phyloP scores from a whole-genome alignment of 2,113 vertebrate species.

The Plecturocebus donacophilus region DNA sequence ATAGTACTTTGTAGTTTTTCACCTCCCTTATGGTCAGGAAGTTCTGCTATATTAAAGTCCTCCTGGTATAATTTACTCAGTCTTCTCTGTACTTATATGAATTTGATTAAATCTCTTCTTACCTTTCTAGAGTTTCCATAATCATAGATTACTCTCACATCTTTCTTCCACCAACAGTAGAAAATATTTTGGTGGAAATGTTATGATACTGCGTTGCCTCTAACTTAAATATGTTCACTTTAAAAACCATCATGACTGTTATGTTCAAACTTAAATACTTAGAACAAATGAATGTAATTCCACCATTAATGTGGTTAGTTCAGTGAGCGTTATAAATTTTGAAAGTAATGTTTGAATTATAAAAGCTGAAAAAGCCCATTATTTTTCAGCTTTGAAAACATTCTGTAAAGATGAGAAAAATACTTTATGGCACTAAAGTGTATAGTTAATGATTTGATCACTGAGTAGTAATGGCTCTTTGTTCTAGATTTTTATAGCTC shows the following conservation, averaged over 20 bases:
- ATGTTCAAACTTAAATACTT: not conserved
- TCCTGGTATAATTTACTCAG: not conserved
- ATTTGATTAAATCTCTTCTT: not conserved
- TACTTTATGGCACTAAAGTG: not conserved
- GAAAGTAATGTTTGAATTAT: slow-evolving; percentile 10
- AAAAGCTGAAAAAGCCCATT: slow-evolving; percentile 11
- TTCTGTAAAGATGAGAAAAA: not conserved
- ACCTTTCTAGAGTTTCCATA: not conserved
- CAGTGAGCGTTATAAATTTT: not conserved
- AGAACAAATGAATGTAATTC: not conserved
- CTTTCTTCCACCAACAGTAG: not conserved
- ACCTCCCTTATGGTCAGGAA: not conserved
- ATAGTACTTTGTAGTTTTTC: not conserved
- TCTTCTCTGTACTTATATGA: not conserved
- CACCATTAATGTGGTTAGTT: not conserved
- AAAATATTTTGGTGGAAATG: slow-evolving; percentile 27
- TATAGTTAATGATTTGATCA: not conserved
- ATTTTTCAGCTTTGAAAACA: slow-evolving; percentile 10
- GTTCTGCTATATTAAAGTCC: not conserved
- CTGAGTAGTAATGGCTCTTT: not conserved
- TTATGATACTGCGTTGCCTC: not conserved
- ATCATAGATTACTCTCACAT: not conserved
- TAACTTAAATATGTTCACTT: not conserved
- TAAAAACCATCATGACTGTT: not conserved
- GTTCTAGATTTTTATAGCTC: not conserved